Evolutionary conservation across 2,797 vertebrate genomes (phyloP).

Genomic region (Eupleurogrammus muticus): DNA sequence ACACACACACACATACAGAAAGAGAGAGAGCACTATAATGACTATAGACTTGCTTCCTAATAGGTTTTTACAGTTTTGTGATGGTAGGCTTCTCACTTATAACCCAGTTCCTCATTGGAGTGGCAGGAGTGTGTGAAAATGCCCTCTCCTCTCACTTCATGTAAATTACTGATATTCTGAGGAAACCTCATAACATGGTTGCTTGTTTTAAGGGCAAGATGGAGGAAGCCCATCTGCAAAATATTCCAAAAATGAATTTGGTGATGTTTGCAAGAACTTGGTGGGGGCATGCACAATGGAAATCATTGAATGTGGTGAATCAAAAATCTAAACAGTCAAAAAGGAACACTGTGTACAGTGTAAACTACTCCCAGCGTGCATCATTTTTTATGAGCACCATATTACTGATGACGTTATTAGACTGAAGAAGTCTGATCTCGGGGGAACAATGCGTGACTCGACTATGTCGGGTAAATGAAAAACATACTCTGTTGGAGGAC

Average conservation of each 20-base stretch:
- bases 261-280: neutral
- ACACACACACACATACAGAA: slow-evolving; percentile 9
- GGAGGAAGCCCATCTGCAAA: neutral
- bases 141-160: slow-evolving; percentile 13
- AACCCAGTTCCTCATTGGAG: slow-evolving; percentile 29
- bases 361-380: too few relatives aligned
- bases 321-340: too few relatives aligned
- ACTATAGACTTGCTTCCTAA: slow-evolving; percentile 29
- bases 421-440: neutral
- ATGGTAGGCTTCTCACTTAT: slow-evolving; percentile 29
- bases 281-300: neutral
- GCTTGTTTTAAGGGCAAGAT: neutral
- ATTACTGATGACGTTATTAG: too few relatives aligned
- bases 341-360: too few relatives aligned
- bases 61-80: slow-evolving; percentile 18
- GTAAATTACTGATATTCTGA: slow-evolving; percentile 17
- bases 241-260: neutral
- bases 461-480: too few relatives aligned
- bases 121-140: slow-evolving; percentile 28
- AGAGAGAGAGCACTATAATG: slow-evolving; percentile 11
- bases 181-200: neutral
- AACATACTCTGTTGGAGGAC: neutral
- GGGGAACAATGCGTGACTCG: neutral
- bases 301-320: neutral
- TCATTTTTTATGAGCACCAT: too few relatives aligned